Base-by-base conservation (phyloP, 2,113 vertebrate genomes). In the Gallinago undulata region DNA sequence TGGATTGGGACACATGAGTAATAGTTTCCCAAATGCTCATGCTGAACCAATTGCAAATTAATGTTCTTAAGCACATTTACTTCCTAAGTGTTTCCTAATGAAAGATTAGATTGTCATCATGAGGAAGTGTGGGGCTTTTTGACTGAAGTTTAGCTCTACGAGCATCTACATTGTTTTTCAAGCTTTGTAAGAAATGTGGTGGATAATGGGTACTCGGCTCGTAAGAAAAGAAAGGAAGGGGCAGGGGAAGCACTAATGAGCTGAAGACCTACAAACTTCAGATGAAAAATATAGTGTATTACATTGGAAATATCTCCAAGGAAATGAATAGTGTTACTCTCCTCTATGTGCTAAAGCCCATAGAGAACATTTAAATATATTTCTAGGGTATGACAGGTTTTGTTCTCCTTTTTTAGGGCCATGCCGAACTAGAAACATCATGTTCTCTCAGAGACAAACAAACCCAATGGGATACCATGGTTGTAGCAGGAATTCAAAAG, bases 381-480 rank as follows among this genome's bases (percentile, higher is more conserved):
- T 96, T 78, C 53, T 55, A 64, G 57, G 28, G 48, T 50, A 50
- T 41, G 30, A 31, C 27, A 55, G 21, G 28, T 76, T 96, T 92
- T 91, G 69, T 81, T 82, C 62, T 37, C 24, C 31, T 43, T 66
- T 94, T 75, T 64, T 82, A 92, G 62, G 41, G 67, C 74, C 16
- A 6, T 94, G 70, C 81, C 74, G 62, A 84, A 68, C 77, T 70
- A 69, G 84, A 89, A 89, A 92, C 81, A 83, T 73, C 55, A 16
- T 92, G 83, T 89, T 89, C 87, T 93, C 66, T 87, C 2, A 2
- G 74, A 90, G 74, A 93, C 84, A 97, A 96, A 91, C 95, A 96
- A 94, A 96, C 89, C 87, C 86, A 87, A 82, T 80, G 63, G 94
- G 94, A 59, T 92, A 73, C 81, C 51, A 9, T 45, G 41, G 62